These are phyloP conservation scores for Phymanthus crucifer DNA, from an alignment of 92 coral and sea anemone genomes.

Conservation along the genomic window DNA sequence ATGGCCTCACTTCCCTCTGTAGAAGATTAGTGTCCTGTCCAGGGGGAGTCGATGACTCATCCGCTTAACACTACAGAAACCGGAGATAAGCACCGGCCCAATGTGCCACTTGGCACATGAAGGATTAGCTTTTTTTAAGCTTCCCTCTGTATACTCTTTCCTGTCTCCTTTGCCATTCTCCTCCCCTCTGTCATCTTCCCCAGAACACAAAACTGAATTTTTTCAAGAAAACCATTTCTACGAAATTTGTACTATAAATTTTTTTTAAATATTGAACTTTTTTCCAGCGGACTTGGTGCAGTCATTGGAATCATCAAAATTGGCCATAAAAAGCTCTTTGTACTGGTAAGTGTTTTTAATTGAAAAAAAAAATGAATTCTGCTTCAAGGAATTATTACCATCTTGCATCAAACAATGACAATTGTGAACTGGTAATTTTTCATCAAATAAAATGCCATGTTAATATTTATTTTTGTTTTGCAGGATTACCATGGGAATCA, in stretches of 20 bases:
- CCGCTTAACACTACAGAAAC: too few species aligned
- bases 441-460: background rate
- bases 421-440: background rate
- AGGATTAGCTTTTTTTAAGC: too few species aligned
- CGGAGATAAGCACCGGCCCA: too few species aligned
- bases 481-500: constrained; percentile 88
- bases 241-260: background rate
- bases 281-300: constrained; percentile 79
- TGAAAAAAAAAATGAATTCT: background rate
- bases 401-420: background rate
- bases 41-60: too few species aligned
- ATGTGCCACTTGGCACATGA: too few species aligned
- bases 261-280: background rate
- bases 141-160: too few species aligned
- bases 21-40: too few species aligned
- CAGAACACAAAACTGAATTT: too few species aligned
- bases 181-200: too few species aligned
- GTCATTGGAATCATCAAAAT: constrained; percentile 91
- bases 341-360: constrained; percentile 58
- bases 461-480: background rate
- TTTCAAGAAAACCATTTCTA: too few species aligned
- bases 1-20: too few species aligned
- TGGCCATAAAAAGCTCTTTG: constrained; percentile 89
- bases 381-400: background rate
- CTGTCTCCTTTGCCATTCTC: too few species aligned